These are phyloP conservation scores for Papilio polyxenes DNA, from an alignment of 1,140 invertebrate genomes.

Conservation along the genomic window DNA sequence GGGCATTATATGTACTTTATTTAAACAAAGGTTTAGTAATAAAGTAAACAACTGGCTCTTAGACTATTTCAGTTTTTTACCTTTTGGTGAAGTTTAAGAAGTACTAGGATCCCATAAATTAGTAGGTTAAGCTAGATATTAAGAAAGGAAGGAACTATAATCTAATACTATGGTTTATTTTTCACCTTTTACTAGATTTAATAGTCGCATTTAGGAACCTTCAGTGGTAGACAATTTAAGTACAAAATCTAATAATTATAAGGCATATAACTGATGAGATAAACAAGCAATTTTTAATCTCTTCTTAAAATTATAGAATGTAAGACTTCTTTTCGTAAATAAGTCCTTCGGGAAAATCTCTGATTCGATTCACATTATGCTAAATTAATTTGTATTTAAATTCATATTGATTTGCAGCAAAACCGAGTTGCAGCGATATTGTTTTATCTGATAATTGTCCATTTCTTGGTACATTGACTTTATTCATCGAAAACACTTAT, in stretches of 20 bases:
- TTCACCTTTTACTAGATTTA: not conserved
- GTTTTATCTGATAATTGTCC: constrained; percentile 38
- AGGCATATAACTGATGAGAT: not conserved
- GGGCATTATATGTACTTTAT: constrained; percentile 34
- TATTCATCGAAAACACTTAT: constrained; percentile 40
- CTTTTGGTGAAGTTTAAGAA: not conserved
- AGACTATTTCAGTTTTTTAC: not conserved
- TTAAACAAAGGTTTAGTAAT: constrained; percentile 24
- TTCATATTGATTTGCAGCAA: not conserved
- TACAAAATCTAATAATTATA: not conserved
- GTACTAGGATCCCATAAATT: not conserved
- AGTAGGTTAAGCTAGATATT: not conserved
- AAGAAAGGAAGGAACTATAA: not conserved
- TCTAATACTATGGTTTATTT: not conserved
- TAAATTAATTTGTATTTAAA: not conserved
- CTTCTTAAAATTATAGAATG: not conserved
- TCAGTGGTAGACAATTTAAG: not conserved
- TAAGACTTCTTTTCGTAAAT: too few species aligned
- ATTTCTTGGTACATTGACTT: constrained; percentile 40
- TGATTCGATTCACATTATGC: not conserved
- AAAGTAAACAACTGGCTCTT: not conserved
- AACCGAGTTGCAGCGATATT: constrained; percentile 12
- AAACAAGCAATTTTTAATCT: not conserved
- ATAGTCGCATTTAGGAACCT: not conserved
- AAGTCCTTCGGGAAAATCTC: too few species aligned